These are phyloP conservation scores for Euura lappo DNA, from an alignment of 1,140 invertebrate genomes.

Conservation along the genomic window DNA sequence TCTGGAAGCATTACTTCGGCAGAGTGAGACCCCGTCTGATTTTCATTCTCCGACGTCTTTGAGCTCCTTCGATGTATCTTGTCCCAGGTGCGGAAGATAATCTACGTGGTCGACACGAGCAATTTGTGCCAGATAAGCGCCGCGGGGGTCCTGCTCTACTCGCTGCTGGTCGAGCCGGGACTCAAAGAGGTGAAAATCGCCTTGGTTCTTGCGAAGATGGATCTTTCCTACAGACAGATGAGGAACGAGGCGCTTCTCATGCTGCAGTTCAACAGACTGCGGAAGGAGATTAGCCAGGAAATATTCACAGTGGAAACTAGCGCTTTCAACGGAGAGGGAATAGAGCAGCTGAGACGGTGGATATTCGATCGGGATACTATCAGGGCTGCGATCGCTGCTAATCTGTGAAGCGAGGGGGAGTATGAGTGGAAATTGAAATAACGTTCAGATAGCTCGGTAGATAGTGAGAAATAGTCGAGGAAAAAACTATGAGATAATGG, in stretches of 20 bases:
- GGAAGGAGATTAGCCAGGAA: constrained; percentile 69
- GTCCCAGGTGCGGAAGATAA: constrained; percentile 63
- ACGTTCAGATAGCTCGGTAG: neutral
- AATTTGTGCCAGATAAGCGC: constrained; percentile 83
- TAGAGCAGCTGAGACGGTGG: constrained; percentile 71
- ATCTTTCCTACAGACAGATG: constrained; percentile 82
- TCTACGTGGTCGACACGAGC: constrained; percentile 79
- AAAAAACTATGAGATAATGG: too few species aligned
- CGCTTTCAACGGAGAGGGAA: constrained; percentile 72
- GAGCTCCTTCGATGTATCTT: neutral
- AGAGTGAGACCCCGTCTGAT: constrained; percentile 56
- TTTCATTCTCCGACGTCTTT: too few species aligned
- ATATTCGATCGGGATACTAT: constrained; percentile 52
- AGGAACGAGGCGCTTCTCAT: constrained; percentile 81
- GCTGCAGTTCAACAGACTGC: constrained; percentile 71
- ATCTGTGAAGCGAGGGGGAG: neutral
- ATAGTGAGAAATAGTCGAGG: too few species aligned
- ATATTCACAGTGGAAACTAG: constrained; percentile 75
- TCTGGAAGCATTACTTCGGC: constrained; percentile 78
- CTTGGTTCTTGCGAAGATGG: constrained; percentile 80
- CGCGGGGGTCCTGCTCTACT: constrained; percentile 77
- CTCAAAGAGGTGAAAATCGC: constrained; percentile 72
- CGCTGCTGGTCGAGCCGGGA: constrained; percentile 72
- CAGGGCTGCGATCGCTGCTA: constrained; percentile 23
- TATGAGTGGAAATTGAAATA: neutral